Evolutionary conservation across 2,888 invertebrate genomes (phyloP).

Genomic region (Zele albiditarsus): DNA sequence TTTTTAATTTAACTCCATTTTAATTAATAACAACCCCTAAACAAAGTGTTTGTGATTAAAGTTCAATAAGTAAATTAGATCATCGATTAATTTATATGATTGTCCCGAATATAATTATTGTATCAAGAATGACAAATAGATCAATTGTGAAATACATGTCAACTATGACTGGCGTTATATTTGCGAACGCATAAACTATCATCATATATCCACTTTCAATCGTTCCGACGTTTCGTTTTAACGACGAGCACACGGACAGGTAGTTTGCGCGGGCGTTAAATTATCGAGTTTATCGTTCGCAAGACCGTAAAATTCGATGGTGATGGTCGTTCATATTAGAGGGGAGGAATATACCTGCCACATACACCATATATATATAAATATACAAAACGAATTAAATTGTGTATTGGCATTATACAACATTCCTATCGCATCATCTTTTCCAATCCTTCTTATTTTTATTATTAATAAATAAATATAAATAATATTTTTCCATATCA

Average conservation of each 20-base stretch:
- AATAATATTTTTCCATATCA: not conserved
- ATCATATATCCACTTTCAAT: constrained; percentile 36
- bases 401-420: not conserved
- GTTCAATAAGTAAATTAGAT: too few species aligned
- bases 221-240: constrained; percentile 39
- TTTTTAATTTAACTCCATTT: too few species aligned
- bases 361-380: not conserved
- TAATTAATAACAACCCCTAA: too few species aligned
- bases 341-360: not conserved
- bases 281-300: constrained; percentile 64
- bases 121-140: too few species aligned
- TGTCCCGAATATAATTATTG: too few species aligned
- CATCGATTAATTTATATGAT: too few species aligned
- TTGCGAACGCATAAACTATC: constrained; percentile 7
- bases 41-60: too few species aligned
- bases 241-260: constrained; percentile 55
- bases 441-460: not conserved
- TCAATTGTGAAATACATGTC: not conserved
- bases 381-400: not conserved
- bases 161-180: not conserved
- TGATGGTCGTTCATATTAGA: constrained; percentile 22
- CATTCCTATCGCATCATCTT: not conserved
- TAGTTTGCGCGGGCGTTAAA: constrained; percentile 60
- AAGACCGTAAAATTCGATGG: constrained; percentile 59
- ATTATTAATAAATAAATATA: not conserved